Evolutionary conservation across 2,797 vertebrate genomes (phyloP), one percentile per base, ranked within the genome.

Genomic region (Phalanger gymnotis): DNA sequence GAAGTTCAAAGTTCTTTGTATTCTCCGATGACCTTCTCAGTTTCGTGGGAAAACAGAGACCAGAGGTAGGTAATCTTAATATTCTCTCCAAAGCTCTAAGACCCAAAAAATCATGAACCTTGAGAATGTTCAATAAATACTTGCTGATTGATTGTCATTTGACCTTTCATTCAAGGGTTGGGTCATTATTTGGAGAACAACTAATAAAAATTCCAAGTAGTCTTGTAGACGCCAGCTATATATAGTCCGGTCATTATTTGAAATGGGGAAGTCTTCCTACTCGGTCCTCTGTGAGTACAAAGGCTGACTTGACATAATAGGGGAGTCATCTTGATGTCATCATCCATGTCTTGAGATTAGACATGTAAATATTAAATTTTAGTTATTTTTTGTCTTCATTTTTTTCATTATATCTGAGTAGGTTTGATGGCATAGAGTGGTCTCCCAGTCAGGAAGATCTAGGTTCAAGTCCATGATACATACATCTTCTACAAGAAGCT

Each of bases 381-480:
- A 55, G 0, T 52, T 52, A 92, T 96, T 95, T 93, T 95, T 57
- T 96, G 66, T 73, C 52, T 94, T 94, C 31, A 56, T n/a, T 66
- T 95, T 96, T 56, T 90, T 30, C 93, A 56, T 96, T 96, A 31
- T 95, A 93, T 81, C 94, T 95, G 92, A 94, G n/a, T 90, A 95
- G 93, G 90, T 54, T 94, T 61, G 53, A 47, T 87, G 40, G 7
- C 25, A 81, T 47, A 87, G 40, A 87, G 40, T 25, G 40, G 22
- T 27, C 73, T 28, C 40, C 40, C 7, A 27, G 25, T 47, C 25
- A 87, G 66, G 66, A 40, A 73, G n/a, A 22, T 25, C 66, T 40
- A 73, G n/a, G 66, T 22, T 40, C 58, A 61, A 34, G 11, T 61
- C 31, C 66, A 40, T 73, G n/a, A 40, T 22, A 73, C 5, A n/a